phyloP scores from a whole-genome alignment of 92 coral and sea anemone species.

The Parazoanthus swiftii region DNA sequence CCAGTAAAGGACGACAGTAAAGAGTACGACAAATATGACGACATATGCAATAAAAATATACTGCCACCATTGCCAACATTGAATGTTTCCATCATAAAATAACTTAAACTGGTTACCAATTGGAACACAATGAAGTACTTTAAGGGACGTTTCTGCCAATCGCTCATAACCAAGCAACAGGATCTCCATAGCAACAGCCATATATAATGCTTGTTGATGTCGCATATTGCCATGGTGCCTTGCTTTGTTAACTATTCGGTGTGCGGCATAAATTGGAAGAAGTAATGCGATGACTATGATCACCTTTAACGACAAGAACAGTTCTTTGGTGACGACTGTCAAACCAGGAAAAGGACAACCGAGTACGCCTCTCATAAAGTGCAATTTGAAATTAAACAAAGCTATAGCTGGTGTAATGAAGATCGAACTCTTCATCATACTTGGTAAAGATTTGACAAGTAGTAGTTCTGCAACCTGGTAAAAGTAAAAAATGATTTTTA shows the following conservation, averaged over 20 bases:
- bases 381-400: slow-evolving; percentile 49
- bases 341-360: slow-evolving; percentile 73
- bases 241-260: slow-evolving; percentile 19
- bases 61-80: slow-evolving; percentile 73
- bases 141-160: slow-evolving; percentile 57
- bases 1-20: slow-evolving; percentile 40
- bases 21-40: slow-evolving; percentile 16
- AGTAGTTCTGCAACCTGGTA: not conserved
- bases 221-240: not conserved
- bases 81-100: slow-evolving; percentile 56
- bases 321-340: slow-evolving; percentile 61
- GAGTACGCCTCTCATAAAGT: slow-evolving; percentile 26
- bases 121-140: slow-evolving; percentile 49
- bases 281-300: slow-evolving; percentile 47
- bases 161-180: slow-evolving; percentile 66
- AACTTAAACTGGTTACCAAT: slow-evolving; percentile 45
- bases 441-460: slow-evolving; percentile 23
- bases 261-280: slow-evolving; percentile 45
- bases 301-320: slow-evolving; percentile 53
- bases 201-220: slow-evolving; percentile 23
- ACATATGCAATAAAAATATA: slow-evolving; percentile 24
- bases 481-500: not conserved
- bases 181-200: slow-evolving; percentile 58
- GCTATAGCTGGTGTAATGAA: slow-evolving; percentile 19
- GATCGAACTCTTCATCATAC: not conserved